Percentiles rank a stretch among this genome's conserved stretches.
Evolutionary conservation across 2,888 invertebrate genomes (phyloP).

Genomic region (Luffia ferchaultella): DNA sequence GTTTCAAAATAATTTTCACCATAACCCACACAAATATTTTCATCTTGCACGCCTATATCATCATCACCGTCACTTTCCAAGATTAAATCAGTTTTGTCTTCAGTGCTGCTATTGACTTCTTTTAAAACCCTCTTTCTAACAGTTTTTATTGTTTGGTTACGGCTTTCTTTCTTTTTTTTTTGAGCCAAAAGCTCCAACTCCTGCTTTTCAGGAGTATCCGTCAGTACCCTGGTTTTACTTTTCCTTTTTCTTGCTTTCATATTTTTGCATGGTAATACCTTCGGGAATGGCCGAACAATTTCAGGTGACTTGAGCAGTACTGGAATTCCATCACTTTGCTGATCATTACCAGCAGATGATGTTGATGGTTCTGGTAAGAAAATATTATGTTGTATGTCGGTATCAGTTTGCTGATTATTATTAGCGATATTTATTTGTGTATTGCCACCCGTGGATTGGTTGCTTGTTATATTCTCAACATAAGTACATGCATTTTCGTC

Average conservation of each 20-base stretch:
- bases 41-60: no score
- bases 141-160: background rate
- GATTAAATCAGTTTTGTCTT: background rate
- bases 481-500: background rate
- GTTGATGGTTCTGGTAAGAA: background rate
- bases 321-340: background rate
- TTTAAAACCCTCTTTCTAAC: slow-evolving; percentile 1
- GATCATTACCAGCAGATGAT: background rate
- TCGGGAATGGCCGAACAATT: background rate
- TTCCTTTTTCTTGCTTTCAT: background rate
- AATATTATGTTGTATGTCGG: background rate
- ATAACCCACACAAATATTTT: slow-evolving; percentile 1
- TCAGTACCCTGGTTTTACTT: slow-evolving; percentile 6
- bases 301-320: background rate
- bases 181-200: slow-evolving; percentile 4
- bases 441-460: background rate
- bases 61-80: slow-evolving; percentile 1
- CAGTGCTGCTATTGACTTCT: slow-evolving; percentile 1
- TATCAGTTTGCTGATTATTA: background rate
- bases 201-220: slow-evolving; percentile 5
- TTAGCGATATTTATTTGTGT: background rate
- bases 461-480: background rate
- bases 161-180: background rate
- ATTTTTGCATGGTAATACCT: background rate
- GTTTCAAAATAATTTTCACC: background rate